Conservation (phyloP, 2,888 invertebrate genomes). For the Diploptera punctata region DNA sequence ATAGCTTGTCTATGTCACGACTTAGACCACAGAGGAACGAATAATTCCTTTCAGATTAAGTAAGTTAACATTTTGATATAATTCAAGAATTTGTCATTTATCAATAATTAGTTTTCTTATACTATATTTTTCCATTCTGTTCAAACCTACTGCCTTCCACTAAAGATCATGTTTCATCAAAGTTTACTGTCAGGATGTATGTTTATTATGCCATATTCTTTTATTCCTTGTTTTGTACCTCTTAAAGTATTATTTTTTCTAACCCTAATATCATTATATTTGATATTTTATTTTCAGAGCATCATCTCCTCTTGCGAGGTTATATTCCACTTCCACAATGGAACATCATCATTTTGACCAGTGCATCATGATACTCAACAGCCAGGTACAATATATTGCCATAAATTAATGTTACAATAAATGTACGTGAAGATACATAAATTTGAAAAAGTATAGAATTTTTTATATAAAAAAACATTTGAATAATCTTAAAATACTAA, state of each 20-base stretch:
- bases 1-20: slow-evolving; percentile 96
- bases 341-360: slow-evolving; percentile 98
- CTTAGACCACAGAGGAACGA: slow-evolving; percentile 94
- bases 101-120: too few relatives aligned
- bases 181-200: background rate
- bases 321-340: slow-evolving; percentile 95
- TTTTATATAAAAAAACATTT: too few relatives aligned
- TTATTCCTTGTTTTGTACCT: too few relatives aligned
- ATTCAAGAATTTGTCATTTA: too few relatives aligned
- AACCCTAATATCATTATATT: background rate
- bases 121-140: too few relatives aligned
- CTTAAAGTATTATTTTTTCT: too few relatives aligned
- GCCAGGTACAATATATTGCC: slow-evolving; percentile 74
- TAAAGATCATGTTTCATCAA: background rate
- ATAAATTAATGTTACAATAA: too few relatives aligned
- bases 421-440: too few relatives aligned
- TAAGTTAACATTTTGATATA: too few relatives aligned
- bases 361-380: slow-evolving; percentile 94
- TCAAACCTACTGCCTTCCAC: too few relatives aligned
- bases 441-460: too few relatives aligned
- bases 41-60: slow-evolving; percentile 98
- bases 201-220: background rate
- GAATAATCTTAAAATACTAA: too few relatives aligned
- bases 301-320: slow-evolving; percentile 86
- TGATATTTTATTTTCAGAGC: slow-evolving; percentile 65